phyloP scores from a whole-genome alignment of 2,888 invertebrate species.

The Drosophila diplacantha region DNA sequence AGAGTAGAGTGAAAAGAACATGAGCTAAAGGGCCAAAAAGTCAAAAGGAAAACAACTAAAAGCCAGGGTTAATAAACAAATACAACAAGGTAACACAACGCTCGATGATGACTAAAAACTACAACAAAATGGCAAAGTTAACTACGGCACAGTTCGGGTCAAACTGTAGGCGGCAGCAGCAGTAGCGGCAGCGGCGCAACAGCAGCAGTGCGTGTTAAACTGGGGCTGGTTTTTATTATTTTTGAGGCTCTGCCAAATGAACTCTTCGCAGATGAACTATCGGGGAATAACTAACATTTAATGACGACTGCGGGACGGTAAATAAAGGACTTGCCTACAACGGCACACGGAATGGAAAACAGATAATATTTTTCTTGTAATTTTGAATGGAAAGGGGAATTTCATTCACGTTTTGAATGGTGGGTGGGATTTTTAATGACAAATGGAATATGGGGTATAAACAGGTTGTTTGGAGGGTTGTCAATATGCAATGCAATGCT shows the following conservation, averaged over 20 bases:
- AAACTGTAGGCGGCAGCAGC: constrained; percentile 27
- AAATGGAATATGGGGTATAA: constrained; percentile 10
- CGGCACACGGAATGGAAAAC: constrained; percentile 21
- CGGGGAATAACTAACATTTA: constrained; percentile 14
- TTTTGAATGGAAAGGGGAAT: constrained; percentile 11
- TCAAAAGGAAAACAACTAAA: constrained; percentile 39
- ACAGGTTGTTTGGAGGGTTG: constrained; percentile 25
- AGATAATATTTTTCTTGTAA: not conserved
- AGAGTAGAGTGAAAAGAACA: constrained; percentile 32
- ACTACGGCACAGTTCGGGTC: constrained; percentile 28
- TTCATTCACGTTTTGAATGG: constrained; percentile 27
- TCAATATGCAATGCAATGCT: constrained; percentile 59
- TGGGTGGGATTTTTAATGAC: constrained; percentile 9
- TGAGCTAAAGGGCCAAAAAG: constrained; percentile 48
- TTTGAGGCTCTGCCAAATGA: constrained; percentile 4
- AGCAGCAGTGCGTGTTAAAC: constrained; percentile 48
- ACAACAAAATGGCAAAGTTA: constrained; percentile 16
- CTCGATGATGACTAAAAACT: constrained; percentile 23
- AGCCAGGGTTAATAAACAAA: constrained; percentile 31
- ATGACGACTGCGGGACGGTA: constrained; percentile 23
- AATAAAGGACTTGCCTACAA: constrained; percentile 15
- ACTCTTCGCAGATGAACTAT: constrained; percentile 10
- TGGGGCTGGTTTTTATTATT: constrained; percentile 12
- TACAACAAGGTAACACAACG: constrained; percentile 29
- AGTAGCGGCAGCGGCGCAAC: constrained; percentile 13